Percentiles rank a stretch among this genome's conserved stretches.
These are phyloP conservation scores for Phenganax marumi DNA, from an alignment of 92 coral and sea anemone species.

Conservation along the genomic window DNA sequence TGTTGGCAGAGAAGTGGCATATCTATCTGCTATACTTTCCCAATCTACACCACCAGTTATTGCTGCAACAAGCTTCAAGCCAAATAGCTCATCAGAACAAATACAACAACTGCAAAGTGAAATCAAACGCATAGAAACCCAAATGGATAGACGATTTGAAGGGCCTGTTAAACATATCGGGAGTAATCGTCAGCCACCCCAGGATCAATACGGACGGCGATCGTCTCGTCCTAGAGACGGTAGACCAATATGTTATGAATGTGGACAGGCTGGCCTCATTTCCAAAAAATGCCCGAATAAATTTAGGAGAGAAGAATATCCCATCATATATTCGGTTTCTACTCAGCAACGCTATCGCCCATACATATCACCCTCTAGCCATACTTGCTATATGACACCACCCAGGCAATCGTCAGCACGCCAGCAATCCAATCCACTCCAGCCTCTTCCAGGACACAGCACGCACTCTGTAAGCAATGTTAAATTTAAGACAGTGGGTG, in stretches of 20 bases:
- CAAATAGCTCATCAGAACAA: background rate
- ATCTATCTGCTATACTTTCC: conserved; percentile 3
- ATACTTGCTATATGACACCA: too few species aligned
- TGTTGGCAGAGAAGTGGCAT: conserved; percentile 1
- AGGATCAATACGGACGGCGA: conserved; percentile 1
- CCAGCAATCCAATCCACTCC: too few species aligned
- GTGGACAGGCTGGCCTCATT: too few species aligned
- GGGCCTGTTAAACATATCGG: background rate
- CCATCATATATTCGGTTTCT: too few species aligned
- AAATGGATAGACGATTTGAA: conserved; percentile 12
- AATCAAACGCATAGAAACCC: background rate
- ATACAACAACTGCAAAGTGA: background rate
- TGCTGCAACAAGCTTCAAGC: conserved; percentile 3
- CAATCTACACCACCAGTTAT: conserved; percentile 4
- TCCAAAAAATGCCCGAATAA: conserved; percentile 2
- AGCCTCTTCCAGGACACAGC: too few species aligned
- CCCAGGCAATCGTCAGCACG: too few species aligned
- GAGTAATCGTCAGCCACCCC: background rate
- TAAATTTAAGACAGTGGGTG: too few species aligned
- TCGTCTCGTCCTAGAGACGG: conserved; percentile 7
- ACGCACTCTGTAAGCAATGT: too few species aligned
- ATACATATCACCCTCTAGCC: too few species aligned
- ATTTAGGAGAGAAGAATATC: background rate
- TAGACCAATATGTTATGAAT: conserved; percentile 15
- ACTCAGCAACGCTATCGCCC: too few species aligned